Percentiles rank a stretch among this genome's conserved stretches.
Evolutionary conservation across 2,888 invertebrate species (phyloP).

Genomic region (Mycalesis mineus): DNA sequence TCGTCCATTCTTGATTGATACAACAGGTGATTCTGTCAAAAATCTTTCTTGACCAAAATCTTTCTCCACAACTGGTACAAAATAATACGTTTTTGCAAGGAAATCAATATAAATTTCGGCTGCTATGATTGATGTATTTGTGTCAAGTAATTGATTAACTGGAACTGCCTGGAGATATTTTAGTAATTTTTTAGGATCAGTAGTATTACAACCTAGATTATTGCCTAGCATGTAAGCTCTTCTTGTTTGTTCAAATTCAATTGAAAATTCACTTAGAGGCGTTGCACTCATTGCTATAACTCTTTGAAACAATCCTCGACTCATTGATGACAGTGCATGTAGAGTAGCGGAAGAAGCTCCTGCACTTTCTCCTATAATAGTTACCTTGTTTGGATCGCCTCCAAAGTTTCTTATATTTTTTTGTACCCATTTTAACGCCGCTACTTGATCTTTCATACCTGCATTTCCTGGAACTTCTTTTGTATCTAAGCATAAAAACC

Average conservation of each 20-base stretch:
- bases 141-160: slow-evolving; percentile 37
- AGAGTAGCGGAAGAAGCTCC: slow-evolving; percentile 42
- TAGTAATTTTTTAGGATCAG: slow-evolving; percentile 42
- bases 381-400: slow-evolving; percentile 53
- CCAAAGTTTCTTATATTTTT: slow-evolving; percentile 49
- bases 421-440: slow-evolving; percentile 47
- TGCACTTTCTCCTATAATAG: slow-evolving; percentile 48
- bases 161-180: slow-evolving; percentile 46
- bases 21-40: slow-evolving; percentile 38
- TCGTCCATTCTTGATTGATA: slow-evolving; percentile 57
- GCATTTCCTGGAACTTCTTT: slow-evolving; percentile 52
- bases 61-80: slow-evolving; percentile 53
- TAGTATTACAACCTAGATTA: slow-evolving; percentile 42
- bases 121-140: slow-evolving; percentile 37
- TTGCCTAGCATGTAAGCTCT: slow-evolving; percentile 47
- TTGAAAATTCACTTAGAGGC: slow-evolving; percentile 54
- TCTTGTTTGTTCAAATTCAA: slow-evolving; percentile 36
- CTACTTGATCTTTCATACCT: slow-evolving; percentile 53
- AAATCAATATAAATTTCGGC: slow-evolving; percentile 39
- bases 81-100: slow-evolving; percentile 41
- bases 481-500: slow-evolving; percentile 47
- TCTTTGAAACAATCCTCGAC: slow-evolving; percentile 47
- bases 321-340: slow-evolving; percentile 51
- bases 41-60: slow-evolving; percentile 46
- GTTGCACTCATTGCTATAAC: slow-evolving; percentile 83